phyloP scores from a whole-genome alignment of 2,797 vertebrate species.

The Hipposideros larvatus region DNA sequence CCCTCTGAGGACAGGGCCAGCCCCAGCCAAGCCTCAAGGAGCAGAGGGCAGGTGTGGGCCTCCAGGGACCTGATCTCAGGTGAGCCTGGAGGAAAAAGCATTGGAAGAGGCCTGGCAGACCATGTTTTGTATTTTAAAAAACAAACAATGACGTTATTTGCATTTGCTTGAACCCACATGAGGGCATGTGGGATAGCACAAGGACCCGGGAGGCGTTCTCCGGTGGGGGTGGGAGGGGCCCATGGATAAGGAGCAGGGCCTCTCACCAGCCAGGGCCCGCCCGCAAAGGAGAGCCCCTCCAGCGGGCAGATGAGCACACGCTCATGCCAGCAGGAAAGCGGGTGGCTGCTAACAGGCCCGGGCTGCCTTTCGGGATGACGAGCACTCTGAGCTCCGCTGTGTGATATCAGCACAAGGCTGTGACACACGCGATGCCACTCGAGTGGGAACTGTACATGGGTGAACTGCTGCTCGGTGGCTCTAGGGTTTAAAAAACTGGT shows the following conservation, averaged over 20 bases:
- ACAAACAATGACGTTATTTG: not conserved
- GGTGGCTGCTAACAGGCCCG: too few species aligned
- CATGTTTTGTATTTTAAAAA: not conserved
- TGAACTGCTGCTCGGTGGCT: not conserved
- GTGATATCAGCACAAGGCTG: not conserved
- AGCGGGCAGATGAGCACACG: too few species aligned
- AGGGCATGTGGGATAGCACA: not conserved
- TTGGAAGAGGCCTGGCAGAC: not conserved
- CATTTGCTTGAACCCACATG: not conserved
- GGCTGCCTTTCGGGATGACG: not conserved
- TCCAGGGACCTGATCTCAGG: too few species aligned
- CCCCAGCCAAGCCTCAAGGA: not conserved
- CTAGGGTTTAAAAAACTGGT: not conserved
- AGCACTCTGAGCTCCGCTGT: accelerated
- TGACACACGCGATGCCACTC: not conserved
- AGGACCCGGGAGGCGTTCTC: not conserved
- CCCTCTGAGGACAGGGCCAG: not conserved
- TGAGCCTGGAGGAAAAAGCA: not conserved
- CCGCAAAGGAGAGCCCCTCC: not conserved
- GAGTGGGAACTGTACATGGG: not conserved
- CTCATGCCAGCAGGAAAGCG: not conserved
- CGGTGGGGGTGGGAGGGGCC: not conserved
- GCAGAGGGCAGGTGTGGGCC: not conserved
- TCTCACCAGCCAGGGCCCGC: accelerated
- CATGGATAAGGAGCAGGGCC: not conserved